Evolutionary conservation across 2,113 vertebrate genomes (phyloP).

Genomic region (Stictonetta naevosa): DNA sequence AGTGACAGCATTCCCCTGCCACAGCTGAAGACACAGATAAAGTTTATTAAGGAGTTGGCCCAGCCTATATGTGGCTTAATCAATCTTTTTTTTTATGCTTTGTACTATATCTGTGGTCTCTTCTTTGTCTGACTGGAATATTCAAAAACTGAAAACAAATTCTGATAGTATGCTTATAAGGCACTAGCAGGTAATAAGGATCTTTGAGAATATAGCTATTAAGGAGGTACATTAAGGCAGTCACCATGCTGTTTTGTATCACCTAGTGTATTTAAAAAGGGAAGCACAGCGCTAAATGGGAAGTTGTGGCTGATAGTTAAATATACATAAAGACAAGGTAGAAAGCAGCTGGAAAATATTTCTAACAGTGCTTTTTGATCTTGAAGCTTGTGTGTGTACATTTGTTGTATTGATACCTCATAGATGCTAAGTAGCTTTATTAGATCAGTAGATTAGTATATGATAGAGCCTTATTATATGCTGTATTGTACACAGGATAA

Average conservation of each 20-base stretch:
- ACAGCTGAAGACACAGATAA: neutral
- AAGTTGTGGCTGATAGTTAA: neutral
- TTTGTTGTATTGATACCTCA: neutral
- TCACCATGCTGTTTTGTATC: neutral
- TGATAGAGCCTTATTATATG: neutral
- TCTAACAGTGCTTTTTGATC: neutral
- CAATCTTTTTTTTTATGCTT: neutral
- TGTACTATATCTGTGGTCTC: neutral
- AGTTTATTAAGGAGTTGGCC: neutral
- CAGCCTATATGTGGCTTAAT: neutral
- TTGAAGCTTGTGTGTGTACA: neutral
- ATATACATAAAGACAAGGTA: neutral
- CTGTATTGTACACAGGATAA: neutral
- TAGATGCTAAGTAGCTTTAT: neutral
- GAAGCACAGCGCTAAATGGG: neutral
- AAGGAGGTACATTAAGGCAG: neutral
- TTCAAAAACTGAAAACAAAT: neutral
- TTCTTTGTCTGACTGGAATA: neutral
- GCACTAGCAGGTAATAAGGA: neutral
- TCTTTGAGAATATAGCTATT: neutral
- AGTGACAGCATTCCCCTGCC: neutral
- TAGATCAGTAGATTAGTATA: no score
- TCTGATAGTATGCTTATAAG: neutral
- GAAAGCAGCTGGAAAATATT: neutral
- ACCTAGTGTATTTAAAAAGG: neutral